phyloP scores from a whole-genome alignment of 2,888 invertebrate genomes.

The Myathropa florea region DNA sequence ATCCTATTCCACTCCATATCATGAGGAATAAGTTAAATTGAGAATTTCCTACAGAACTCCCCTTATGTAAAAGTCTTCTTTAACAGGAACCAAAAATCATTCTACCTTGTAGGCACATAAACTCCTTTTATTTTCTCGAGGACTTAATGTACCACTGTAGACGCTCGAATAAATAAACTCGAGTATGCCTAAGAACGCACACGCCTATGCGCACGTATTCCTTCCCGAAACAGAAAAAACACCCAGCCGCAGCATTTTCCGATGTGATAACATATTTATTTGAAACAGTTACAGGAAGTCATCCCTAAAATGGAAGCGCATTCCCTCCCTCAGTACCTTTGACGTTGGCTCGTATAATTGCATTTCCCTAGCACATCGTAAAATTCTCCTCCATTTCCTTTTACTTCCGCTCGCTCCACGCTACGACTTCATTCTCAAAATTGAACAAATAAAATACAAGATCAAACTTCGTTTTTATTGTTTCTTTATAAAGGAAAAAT shows the following conservation, averaged over 20 bases:
- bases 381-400: conserved; percentile 57
- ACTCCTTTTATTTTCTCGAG: neutral
- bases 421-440: conserved; percentile 29
- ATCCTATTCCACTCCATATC: too few species aligned
- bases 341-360: conserved; percentile 47
- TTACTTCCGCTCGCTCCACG: conserved; percentile 59
- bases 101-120: neutral
- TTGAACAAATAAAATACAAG: conserved; percentile 26
- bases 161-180: neutral
- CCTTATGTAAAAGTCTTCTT: too few species aligned
- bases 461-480: neutral
- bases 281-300: conserved; percentile 63
- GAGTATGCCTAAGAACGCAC: neutral
- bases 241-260: conserved; percentile 4
- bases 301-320: conserved; percentile 38
- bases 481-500: conserved; percentile 17
- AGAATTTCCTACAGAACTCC: too few species aligned
- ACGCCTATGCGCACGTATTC: neutral
- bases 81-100: neutral
- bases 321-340: conserved; percentile 22
- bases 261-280: conserved; percentile 61
- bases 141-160: neutral
- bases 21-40: too few species aligned
- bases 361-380: conserved; percentile 62
- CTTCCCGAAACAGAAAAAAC: neutral